These are phyloP conservation scores for Battus philenor DNA, from an alignment of 1,140 invertebrate species.

Conservation along the genomic window DNA sequence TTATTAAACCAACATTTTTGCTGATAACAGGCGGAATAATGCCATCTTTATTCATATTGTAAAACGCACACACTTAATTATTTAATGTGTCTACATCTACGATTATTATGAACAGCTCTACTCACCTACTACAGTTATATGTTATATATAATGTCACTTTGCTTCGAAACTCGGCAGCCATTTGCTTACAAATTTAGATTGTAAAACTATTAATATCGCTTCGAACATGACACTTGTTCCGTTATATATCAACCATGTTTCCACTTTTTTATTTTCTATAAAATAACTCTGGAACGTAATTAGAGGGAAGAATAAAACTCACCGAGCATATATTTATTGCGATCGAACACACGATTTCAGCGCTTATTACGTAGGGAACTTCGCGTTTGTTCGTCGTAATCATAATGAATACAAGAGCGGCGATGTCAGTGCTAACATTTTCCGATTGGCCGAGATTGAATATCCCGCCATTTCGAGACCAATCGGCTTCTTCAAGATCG, in stretches of 20 bases:
- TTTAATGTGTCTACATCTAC: not conserved
- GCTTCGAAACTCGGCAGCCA: constrained; percentile 71
- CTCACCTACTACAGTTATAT: constrained; percentile 27
- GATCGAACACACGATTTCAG: constrained; percentile 71
- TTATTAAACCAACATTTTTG: not conserved
- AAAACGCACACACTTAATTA: not conserved
- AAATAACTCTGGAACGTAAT: constrained; percentile 22
- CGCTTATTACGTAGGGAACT: constrained; percentile 73
- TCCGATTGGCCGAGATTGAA: constrained; percentile 60
- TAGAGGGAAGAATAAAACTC: constrained; percentile 53
- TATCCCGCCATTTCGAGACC: constrained; percentile 46
- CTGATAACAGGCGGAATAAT: constrained; percentile 2
- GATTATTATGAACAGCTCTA: constrained; percentile 19
- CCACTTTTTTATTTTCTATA: constrained; percentile 13
- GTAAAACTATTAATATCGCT: constrained; percentile 56
- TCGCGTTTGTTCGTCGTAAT: constrained; percentile 55
- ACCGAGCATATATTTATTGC: constrained; percentile 60
- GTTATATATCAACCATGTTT: constrained; percentile 14
- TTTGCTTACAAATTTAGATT: constrained; percentile 74
- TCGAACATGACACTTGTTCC: constrained; percentile 22
- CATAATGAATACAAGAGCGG: constrained; percentile 51
- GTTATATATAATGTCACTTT: constrained; percentile 55
- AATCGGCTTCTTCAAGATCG: constrained; percentile 44
- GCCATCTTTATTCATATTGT: not conserved
- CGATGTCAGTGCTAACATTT: constrained; percentile 47